These are phyloP conservation scores for Seriola quinqueradiata DNA, from an alignment of 2,113 vertebrate genomes.

Conservation along the genomic window DNA sequence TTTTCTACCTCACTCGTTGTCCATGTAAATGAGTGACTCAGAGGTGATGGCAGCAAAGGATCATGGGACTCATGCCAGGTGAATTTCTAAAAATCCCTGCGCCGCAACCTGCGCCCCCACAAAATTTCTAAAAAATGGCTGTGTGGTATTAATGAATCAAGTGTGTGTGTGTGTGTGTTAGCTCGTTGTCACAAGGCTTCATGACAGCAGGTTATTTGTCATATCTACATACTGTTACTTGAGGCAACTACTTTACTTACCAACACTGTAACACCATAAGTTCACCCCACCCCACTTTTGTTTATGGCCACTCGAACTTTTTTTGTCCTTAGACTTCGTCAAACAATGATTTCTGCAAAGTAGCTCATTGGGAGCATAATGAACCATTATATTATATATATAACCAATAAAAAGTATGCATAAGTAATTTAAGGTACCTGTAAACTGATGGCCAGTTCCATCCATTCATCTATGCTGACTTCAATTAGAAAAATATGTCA, in stretches of 20 bases:
- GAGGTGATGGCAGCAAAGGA: conserved; percentile 30
- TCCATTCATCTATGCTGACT: not conserved
- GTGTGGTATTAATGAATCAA: not conserved
- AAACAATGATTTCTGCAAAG: not conserved
- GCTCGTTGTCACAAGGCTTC: not conserved
- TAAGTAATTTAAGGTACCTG: not conserved
- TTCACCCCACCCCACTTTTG: not conserved
- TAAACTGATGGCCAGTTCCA: not conserved
- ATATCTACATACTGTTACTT: not conserved
- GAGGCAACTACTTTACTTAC: not conserved
- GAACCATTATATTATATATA: too few relatives aligned
- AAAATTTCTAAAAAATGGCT: conserved; percentile 13
- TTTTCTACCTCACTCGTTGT: conserved; percentile 33
- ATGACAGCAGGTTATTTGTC: not conserved
- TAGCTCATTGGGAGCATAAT: too few relatives aligned
- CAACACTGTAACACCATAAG: not conserved
- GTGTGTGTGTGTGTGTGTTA: not conserved
- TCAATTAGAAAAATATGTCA: conserved; percentile 1
- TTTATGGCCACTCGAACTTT: too few relatives aligned
- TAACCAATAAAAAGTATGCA: not conserved
- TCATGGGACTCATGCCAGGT: conserved; percentile 8
- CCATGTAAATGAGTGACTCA: conserved; percentile 40
- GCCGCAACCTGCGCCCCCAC: not conserved
- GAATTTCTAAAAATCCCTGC: conserved; percentile 2
- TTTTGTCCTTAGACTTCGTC: not conserved